A percentile compares a stretch with the other conserved stretches of the same genome.
These are phyloP conservation scores for Ditylenchus dipsaci DNA, from an alignment of 1,140 invertebrate species.

Conservation along the genomic window DNA sequence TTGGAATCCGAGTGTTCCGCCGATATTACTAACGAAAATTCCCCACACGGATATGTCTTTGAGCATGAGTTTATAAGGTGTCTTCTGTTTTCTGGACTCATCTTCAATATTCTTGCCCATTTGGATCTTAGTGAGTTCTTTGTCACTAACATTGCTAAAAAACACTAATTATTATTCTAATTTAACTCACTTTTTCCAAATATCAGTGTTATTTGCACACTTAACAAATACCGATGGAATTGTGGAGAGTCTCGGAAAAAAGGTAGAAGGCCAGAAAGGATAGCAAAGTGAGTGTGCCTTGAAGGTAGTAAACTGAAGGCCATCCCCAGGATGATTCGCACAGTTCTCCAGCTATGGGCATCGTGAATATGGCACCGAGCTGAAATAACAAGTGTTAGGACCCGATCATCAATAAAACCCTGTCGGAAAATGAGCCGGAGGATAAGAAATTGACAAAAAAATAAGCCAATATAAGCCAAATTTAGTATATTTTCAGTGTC, in stretches of 20 bases:
- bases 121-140: conserved; percentile 29
- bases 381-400: conserved; percentile 6
- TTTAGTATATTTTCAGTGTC: not conserved
- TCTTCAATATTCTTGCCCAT: conserved; percentile 19
- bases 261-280: conserved; percentile 32
- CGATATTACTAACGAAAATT: conserved; percentile 28
- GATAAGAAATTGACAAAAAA: too few species aligned
- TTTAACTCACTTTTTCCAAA: too few species aligned
- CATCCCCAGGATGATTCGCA: conserved; percentile 37
- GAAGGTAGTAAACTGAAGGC: conserved; percentile 46
- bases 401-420: not conserved
- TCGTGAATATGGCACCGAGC: conserved; percentile 43
- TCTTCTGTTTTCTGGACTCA: conserved; percentile 5
- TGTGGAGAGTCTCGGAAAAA: conserved; percentile 40
- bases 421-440: too few species aligned
- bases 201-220: too few species aligned
- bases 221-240: conserved; percentile 31
- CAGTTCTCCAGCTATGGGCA: conserved; percentile 41
- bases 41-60: conserved; percentile 9
- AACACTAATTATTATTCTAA: not conserved
- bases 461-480: too few species aligned
- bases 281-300: conserved; percentile 32
- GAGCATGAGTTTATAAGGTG: conserved; percentile 24
- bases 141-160: conserved; percentile 21
- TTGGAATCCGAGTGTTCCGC: conserved; percentile 22